Evolutionary conservation across 2,113 vertebrate species (phyloP).

Genomic region (Malaclemys terrapin): DNA sequence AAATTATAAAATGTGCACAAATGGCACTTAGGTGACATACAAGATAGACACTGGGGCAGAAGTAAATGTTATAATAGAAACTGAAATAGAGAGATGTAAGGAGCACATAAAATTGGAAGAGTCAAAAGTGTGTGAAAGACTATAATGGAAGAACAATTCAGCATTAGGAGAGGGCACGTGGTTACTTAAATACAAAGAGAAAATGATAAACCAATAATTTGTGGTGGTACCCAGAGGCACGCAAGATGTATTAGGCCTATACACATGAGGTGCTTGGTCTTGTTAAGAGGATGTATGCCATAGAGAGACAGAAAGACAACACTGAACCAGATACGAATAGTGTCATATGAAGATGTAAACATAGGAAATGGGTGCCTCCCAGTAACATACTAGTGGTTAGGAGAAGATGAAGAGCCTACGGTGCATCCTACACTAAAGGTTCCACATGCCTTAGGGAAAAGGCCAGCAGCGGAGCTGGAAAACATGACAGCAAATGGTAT

Average conservation of each 20-base stretch:
- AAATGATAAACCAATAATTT: not conserved
- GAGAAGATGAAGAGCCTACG: not conserved
- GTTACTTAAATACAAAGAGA: not conserved
- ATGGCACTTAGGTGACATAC: not conserved
- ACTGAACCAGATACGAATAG: not conserved
- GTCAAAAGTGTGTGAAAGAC: not conserved
- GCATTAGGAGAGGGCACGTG: not conserved
- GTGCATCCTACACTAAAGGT: not conserved
- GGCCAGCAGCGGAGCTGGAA: not conserved
- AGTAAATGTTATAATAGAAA: not conserved
- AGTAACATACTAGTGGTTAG: not conserved
- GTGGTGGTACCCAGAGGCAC: not conserved
- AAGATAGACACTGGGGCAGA: not conserved
- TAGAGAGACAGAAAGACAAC: not conserved
- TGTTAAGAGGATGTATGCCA: not conserved
- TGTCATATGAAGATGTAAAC: not conserved
- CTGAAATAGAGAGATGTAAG: not conserved
- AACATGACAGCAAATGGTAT: too few relatives aligned
- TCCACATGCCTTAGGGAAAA: not conserved
- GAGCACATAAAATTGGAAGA: not conserved
- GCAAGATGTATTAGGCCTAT: not conserved
- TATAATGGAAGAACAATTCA: not conserved
- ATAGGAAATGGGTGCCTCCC: not conserved
- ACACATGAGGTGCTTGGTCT: not conserved
- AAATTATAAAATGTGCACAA: not conserved